Evolutionary conservation across 2,888 invertebrate species (phyloP), one percentile per base, ranked within the genome.

Genomic region (Drosophila eohydei): DNA sequence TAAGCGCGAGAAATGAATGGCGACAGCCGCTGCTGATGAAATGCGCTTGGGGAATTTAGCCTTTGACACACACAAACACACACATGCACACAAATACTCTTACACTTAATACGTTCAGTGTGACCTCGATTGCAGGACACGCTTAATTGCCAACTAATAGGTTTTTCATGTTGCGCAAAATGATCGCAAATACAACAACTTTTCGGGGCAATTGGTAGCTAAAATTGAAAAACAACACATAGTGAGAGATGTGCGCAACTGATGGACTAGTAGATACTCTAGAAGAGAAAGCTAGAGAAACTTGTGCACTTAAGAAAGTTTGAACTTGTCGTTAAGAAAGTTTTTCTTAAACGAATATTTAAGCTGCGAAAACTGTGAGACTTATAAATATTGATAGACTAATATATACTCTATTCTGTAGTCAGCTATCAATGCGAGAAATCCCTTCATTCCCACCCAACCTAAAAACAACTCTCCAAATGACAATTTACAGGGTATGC

Each of bases 71-170:
- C 34, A 1, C 30, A n/a, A 14, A 34, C 4, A 51, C 12, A 50
- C 16, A 51, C 32, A n/a, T 6, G 7, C 26, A 34, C 34, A 8
- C 28, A 2, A 34, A 16, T 14, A 36, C 38, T 4, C 21, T 11
- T 5, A 26, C 9, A 28, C 46, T 64, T 43, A 51, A 26, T 38
- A 38, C 28, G 9, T 12, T 2, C 46, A 11, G 28, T 2, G n/a
- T 55, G 68, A 66, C 46, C 55, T 34, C 55, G 78, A 40, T 62
- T 38, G 54, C 65, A 44, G 48, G 43, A 63, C 34, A 69, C 64
- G 70, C 68, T 74, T 79, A 84, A 89, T 79, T 84, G 82, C 60
- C 85, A 60, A 71, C 76, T 71, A 78, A 79, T 88, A 82, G 72
- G 71, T 57, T 83, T 79, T 83, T 65, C 58, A 71, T 78, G 78